Percentiles rank a stretch among this genome's conserved stretches.
Evolutionary conservation across 1,140 invertebrate species (phyloP).

Genomic region (Caerostris extrusa): DNA sequence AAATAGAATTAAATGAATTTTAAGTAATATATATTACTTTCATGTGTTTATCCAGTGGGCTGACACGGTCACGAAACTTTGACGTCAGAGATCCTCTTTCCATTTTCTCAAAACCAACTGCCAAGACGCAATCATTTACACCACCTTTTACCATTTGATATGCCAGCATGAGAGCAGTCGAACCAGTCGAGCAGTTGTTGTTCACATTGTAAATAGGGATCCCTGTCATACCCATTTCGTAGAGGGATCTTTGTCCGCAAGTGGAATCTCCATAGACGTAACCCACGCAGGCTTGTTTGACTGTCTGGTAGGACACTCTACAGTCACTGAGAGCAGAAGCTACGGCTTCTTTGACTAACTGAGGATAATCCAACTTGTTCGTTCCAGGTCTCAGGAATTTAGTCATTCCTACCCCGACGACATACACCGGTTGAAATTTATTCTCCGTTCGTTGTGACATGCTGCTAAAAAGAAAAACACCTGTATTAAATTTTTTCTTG

Average conservation of each 20-base stretch:
- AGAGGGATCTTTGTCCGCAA: constrained; percentile 95
- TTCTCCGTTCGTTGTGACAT: not conserved
- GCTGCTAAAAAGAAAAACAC: not conserved
- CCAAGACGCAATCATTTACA: constrained; percentile 92
- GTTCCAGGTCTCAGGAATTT: constrained; percentile 95
- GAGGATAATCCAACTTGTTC: constrained; percentile 93
- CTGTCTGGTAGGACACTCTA: constrained; percentile 83
- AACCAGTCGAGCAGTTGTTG: constrained; percentile 99
- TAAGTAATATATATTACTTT: constrained; percentile 83
- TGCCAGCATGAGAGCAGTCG: constrained; percentile 93
- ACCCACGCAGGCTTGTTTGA: constrained; percentile 95
- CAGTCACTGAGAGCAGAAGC: constrained; percentile 93
- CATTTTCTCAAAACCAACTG: constrained; percentile 99
- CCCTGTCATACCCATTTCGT: constrained; percentile 97
- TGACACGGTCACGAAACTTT: constrained; percentile 92
- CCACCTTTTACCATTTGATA: constrained; percentile 96
- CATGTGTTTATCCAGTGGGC: constrained; percentile 96
- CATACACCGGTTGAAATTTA: constrained; percentile 86
- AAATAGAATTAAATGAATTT: not conserved
- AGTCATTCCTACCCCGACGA: constrained; percentile 98
- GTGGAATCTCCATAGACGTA: constrained; percentile 99
- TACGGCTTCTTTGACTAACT: constrained; percentile 96
- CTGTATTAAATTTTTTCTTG: too few relatives aligned
- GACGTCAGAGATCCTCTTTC: constrained; percentile 92
- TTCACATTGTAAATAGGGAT: constrained; percentile 99